A percentile compares a stretch with the other conserved stretches of the same genome.
These are phyloP conservation scores for Probaryconus sp. DNA, from an alignment of 1,140 invertebrate species.

Conservation along the genomic window DNA sequence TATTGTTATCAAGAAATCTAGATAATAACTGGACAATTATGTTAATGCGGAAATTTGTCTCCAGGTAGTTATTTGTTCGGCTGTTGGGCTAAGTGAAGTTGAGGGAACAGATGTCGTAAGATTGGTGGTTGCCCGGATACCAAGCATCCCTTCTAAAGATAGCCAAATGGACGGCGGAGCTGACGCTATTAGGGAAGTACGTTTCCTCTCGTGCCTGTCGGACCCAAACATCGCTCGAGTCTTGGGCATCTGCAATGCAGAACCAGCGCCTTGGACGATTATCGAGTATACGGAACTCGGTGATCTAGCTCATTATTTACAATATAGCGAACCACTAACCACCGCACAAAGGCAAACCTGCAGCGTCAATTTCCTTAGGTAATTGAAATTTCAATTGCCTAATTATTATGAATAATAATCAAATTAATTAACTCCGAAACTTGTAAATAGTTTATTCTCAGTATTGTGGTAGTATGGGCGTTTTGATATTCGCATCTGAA, in stretches of 20 bases:
- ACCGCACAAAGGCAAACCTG: conserved; percentile 71
- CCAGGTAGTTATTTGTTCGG: conserved; percentile 80
- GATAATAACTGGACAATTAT: too few relatives aligned
- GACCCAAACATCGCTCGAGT: conserved; percentile 87
- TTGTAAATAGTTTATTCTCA: too few relatives aligned
- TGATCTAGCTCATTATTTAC: conserved; percentile 88
- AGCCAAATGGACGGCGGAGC: conserved; percentile 64
- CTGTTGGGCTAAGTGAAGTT: conserved; percentile 77
- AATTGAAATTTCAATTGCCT: conserved; percentile 4
- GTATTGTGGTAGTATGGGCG: too few relatives aligned
- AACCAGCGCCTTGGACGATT: conserved; percentile 84
- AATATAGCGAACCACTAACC: conserved; percentile 76
- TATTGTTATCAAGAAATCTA: too few relatives aligned
- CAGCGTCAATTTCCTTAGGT: conserved; percentile 76
- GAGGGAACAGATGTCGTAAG: conserved; percentile 67
- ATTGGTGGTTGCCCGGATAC: conserved; percentile 79
- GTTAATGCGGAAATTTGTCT: conserved; percentile 37
- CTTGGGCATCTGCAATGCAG: conserved; percentile 82
- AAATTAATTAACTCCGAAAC: too few relatives aligned
- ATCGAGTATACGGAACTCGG: conserved; percentile 89
- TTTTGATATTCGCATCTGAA: too few relatives aligned
- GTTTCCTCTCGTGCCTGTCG: conserved; percentile 84
- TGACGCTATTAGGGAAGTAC: conserved; percentile 82
- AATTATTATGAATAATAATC: too few relatives aligned
- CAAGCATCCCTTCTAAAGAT: conserved; percentile 55